Evolutionary conservation across 2,113 vertebrate species (phyloP).

Genomic region (Nerophis ophidion): DNA sequence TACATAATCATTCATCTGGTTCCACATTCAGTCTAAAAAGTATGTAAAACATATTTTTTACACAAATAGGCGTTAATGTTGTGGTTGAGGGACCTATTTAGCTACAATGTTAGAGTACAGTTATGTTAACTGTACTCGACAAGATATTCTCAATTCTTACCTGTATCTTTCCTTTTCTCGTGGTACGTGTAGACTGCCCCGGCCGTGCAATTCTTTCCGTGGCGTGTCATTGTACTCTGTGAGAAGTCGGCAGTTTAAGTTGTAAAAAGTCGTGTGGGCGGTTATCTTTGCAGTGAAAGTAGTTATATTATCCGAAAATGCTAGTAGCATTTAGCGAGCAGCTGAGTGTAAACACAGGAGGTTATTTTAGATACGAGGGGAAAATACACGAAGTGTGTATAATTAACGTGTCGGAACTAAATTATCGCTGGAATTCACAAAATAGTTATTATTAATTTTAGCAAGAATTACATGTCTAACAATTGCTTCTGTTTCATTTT

Average conservation of each 20-base stretch:
- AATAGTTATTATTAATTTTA: too few species aligned
- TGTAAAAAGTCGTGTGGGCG: neutral
- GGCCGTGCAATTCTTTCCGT: constrained; percentile 89
- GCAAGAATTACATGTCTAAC: too few species aligned
- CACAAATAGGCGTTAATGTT: too few species aligned
- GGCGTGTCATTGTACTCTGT: constrained; percentile 77
- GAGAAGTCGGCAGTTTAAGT: neutral
- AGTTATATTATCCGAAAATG: neutral
- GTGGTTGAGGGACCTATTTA: too few species aligned
- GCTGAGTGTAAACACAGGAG: neutral
- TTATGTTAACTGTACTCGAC: neutral
- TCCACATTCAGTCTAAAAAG: too few species aligned
- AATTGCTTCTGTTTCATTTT: neutral
- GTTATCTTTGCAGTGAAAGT: neutral
- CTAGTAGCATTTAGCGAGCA: neutral
- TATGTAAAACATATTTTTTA: too few species aligned
- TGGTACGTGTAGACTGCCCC: constrained; percentile 92
- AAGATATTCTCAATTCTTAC: constrained; percentile 42
- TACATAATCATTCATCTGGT: too few species aligned
- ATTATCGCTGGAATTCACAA: too few species aligned
- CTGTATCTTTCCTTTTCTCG: constrained; percentile 89
- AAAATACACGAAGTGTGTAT: neutral
- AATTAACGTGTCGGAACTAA: neutral
- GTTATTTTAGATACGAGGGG: neutral
- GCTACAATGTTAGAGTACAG: neutral